phyloP scores from a whole-genome alignment of 2,113 vertebrate genomes.

The Galemys pyrenaicus region DNA sequence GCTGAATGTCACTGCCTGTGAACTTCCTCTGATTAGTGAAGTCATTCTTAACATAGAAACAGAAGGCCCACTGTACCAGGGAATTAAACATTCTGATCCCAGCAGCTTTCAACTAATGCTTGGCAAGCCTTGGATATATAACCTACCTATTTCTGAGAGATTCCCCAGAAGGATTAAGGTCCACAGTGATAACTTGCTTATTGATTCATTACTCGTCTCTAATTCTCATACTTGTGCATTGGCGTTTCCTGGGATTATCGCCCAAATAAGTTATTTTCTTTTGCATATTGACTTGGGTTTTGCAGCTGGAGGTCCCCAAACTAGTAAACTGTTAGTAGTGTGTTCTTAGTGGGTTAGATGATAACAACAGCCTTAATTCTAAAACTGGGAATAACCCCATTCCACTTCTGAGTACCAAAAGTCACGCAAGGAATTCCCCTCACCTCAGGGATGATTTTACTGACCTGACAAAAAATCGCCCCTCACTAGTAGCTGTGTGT shows the following conservation, averaged over 20 bases:
- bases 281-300: neutral
- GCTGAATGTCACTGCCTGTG: neutral
- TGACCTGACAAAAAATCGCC: no score
- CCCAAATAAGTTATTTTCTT: neutral
- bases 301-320: neutral
- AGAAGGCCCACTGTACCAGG: neutral
- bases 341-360: neutral
- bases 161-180: neutral
- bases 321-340: neutral
- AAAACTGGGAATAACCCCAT: no score
- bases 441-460: no score
- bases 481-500: neutral
- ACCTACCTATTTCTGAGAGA: neutral
- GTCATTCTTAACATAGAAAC: neutral
- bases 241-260: neutral
- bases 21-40: neutral
- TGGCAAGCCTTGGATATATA: neutral
- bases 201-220: neutral
- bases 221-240: neutral
- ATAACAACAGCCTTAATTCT: no score
- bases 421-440: no score
- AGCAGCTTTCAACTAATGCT: neutral
- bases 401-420: no score
- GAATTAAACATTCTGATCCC: neutral
- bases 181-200: neutral